Percentiles rank a stretch among this genome's conserved stretches.
Conservation (phyloP, 35 echinoderm and acorn worm genomes). For the Stichopus chloronotus region DNA sequence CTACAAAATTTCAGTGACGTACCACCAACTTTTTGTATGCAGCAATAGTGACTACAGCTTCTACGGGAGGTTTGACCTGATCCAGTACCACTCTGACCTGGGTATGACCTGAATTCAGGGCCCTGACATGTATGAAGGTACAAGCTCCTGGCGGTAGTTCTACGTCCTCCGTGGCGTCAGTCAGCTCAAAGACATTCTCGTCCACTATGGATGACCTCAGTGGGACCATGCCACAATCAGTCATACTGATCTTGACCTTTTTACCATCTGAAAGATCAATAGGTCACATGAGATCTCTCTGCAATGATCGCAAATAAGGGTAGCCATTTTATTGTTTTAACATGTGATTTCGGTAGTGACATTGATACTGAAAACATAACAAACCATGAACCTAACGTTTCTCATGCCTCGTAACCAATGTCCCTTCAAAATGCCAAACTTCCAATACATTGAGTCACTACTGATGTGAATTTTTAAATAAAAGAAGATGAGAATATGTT, state of each 20-base stretch:
- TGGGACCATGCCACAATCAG: conserved; percentile 72
- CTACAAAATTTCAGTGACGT: neutral
- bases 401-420: too few relatives aligned
- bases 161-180: conserved; percentile 7
- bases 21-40: conserved; percentile 83
- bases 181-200: conserved; percentile 64
- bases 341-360: too few relatives aligned
- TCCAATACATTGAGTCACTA: too few relatives aligned
- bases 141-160: conserved; percentile 62
- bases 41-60: conserved; percentile 85
- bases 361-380: too few relatives aligned
- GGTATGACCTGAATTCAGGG: conserved; percentile 79
- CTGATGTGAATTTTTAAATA: too few relatives aligned
- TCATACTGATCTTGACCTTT: conserved; percentile 57
- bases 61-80: conserved; percentile 69
- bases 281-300: neutral
- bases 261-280: conserved; percentile 25
- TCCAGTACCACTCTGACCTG: conserved; percentile 79
- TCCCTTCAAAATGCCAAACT: too few relatives aligned
- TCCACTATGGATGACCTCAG: conserved; percentile 59
- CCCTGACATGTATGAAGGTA: conserved; percentile 81
- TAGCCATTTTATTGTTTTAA: too few relatives aligned
- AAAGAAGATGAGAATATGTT: too few relatives aligned
- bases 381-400: too few relatives aligned
- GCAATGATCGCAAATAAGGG: too few relatives aligned